phyloP scores from a whole-genome alignment of 2,797 vertebrate species.

The Amblyopsis hoosieri region DNA sequence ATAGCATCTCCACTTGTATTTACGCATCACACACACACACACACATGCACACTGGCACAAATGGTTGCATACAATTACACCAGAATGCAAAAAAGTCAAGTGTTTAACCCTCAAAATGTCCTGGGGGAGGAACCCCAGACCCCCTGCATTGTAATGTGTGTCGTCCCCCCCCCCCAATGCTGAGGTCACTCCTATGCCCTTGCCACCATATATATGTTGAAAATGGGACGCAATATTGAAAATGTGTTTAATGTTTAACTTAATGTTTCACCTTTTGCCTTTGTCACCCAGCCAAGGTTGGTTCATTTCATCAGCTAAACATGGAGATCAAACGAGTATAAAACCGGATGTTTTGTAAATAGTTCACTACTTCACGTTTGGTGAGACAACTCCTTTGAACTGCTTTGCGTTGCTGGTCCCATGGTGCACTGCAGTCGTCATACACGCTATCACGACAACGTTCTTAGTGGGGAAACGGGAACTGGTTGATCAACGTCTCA shows the following conservation, averaged over 20 bases:
- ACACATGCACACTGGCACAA: too few species aligned
- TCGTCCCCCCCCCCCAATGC: too few species aligned
- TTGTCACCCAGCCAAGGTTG: conserved; percentile 75
- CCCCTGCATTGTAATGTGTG: too few species aligned
- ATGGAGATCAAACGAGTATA: conserved; percentile 65
- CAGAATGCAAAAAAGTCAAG: too few species aligned
- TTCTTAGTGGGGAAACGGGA: conserved; percentile 65
- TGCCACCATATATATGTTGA: conserved; percentile 61
- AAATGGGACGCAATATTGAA: conserved; percentile 54
- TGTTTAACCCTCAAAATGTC: too few species aligned
- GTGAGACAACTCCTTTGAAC: conserved; percentile 70
- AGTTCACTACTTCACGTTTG: conserved; percentile 49
- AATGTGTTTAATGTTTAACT: conserved; percentile 39
- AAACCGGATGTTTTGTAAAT: conserved; percentile 70
- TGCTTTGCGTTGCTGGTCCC: conserved; percentile 6
- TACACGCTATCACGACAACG: conserved; percentile 54
- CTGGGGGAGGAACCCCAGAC: too few species aligned
- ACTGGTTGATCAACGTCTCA: conserved; percentile 55
- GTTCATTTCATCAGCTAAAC: conserved; percentile 69
- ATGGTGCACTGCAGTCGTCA: conserved; percentile 46
- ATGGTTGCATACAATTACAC: too few species aligned
- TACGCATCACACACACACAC: too few species aligned
- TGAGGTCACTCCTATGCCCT: too few species aligned
- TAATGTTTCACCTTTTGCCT: conserved; percentile 74
- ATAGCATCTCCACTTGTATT: too few species aligned